Conservation (phyloP, 1,140 invertebrate genomes). For the Thaumetopoea pityocampa region DNA sequence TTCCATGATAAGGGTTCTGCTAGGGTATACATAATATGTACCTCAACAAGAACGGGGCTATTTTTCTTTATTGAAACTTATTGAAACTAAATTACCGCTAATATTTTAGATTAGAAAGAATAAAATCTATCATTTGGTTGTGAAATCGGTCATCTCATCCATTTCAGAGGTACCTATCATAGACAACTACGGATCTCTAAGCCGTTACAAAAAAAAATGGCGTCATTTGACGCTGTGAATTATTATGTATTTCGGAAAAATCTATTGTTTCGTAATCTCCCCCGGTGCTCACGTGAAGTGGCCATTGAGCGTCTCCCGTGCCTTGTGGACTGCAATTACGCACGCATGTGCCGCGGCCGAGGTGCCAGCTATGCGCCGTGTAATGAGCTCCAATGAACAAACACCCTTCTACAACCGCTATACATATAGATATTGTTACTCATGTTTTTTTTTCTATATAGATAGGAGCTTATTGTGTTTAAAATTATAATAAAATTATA, state of each 20-base stretch:
- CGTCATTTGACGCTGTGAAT: constrained; percentile 63
- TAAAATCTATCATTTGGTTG: neutral
- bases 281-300: constrained; percentile 47
- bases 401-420: too few relatives aligned
- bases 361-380: constrained; percentile 44
- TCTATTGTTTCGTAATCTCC: constrained; percentile 72
- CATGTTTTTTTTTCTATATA: too few relatives aligned
- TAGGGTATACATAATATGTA: too few relatives aligned
- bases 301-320: constrained; percentile 46
- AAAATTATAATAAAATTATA: too few relatives aligned
- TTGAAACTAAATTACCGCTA: too few relatives aligned
- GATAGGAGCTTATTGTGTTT: too few relatives aligned
- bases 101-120: neutral
- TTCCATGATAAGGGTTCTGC: too few relatives aligned
- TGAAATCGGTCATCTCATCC: too few relatives aligned
- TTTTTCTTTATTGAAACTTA: too few relatives aligned
- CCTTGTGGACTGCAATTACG: constrained; percentile 45
- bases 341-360: constrained; percentile 26
- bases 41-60: too few relatives aligned
- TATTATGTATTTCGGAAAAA: constrained; percentile 73
- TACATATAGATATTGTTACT: too few relatives aligned
- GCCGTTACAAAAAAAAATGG: constrained; percentile 37
- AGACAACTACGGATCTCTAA: constrained; percentile 44
- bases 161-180: neutral
- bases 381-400: constrained; percentile 44